phyloP scores from a whole-genome alignment of 1,140 invertebrate species.

The Venustaconcha ellipsiformis region DNA sequence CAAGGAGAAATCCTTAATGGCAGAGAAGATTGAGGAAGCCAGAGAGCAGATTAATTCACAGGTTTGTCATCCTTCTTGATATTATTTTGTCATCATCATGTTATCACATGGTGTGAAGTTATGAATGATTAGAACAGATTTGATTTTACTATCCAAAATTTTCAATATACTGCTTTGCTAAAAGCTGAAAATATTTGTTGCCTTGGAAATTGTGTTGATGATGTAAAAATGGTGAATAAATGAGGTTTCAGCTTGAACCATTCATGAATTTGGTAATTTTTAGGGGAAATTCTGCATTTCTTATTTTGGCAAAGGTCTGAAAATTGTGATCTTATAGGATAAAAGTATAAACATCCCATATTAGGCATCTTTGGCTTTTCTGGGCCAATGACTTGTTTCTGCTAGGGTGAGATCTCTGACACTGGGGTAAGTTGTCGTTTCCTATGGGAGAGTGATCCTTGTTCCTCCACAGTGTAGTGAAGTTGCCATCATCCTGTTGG shows the following conservation, averaged over 20 bases:
- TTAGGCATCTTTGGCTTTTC: too few species aligned
- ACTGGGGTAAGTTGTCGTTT: too few species aligned
- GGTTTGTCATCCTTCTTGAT: conserved; percentile 22
- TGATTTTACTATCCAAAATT: neutral
- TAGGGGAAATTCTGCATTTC: too few species aligned
- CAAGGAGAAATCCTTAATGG: neutral
- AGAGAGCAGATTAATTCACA: conserved; percentile 37
- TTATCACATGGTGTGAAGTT: neutral
- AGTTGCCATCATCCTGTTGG: too few species aligned
- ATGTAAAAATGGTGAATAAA: neutral
- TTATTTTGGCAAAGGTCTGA: too few species aligned
- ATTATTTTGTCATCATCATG: neutral
- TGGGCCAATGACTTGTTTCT: too few species aligned
- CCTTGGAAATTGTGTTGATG: neutral
- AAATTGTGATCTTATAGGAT: too few species aligned
- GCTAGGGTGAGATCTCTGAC: too few species aligned
- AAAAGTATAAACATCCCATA: too few species aligned
- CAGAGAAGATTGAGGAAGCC: conserved; percentile 43
- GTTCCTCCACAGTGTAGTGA: too few species aligned
- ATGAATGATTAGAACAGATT: neutral
- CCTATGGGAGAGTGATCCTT: too few species aligned
- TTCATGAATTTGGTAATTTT: neutral
- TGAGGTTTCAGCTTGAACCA: neutral
- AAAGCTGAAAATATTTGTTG: neutral
- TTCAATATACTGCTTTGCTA: neutral